Percentiles rank a stretch among this genome's conserved stretches.
Conservation (phyloP, 2,797 vertebrate genomes). For the Ceryle rudis region DNA sequence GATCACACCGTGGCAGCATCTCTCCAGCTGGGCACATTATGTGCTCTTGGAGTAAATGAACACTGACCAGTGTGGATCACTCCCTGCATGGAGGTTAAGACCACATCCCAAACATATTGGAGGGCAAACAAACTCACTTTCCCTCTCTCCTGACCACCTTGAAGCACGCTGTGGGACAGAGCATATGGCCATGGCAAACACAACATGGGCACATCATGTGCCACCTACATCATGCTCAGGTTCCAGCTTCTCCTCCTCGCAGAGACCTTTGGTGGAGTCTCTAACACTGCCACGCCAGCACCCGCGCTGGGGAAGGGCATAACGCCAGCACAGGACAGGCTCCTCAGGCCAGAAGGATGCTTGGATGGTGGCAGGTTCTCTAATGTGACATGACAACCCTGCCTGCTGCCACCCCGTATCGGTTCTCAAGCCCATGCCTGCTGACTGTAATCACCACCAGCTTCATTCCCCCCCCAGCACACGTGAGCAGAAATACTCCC, state of each 20-base stretch:
- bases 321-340: neutral
- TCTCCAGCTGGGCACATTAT: neutral
- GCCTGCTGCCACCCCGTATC: neutral
- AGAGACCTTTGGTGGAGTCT: neutral
- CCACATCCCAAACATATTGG: neutral
- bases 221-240: neutral
- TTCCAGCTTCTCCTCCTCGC: neutral
- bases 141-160: neutral
- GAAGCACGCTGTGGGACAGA: neutral
- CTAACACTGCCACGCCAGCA: neutral
- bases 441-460: neutral
- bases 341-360: neutral
- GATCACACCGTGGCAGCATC: neutral
- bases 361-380: neutral
- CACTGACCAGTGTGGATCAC: accelerated
- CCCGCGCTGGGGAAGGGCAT: accelerated
- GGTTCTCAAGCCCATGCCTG: neutral
- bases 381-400: neutral
- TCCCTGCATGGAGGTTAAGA: accelerated
- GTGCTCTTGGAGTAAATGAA: neutral
- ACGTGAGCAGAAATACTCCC: neutral
- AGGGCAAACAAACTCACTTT: neutral
- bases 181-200: neutral
- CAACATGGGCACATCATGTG: accelerated
- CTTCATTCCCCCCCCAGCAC: neutral